Conservation (phyloP, 1,140 invertebrate species). For the Dreissena rostriformis region DNA sequence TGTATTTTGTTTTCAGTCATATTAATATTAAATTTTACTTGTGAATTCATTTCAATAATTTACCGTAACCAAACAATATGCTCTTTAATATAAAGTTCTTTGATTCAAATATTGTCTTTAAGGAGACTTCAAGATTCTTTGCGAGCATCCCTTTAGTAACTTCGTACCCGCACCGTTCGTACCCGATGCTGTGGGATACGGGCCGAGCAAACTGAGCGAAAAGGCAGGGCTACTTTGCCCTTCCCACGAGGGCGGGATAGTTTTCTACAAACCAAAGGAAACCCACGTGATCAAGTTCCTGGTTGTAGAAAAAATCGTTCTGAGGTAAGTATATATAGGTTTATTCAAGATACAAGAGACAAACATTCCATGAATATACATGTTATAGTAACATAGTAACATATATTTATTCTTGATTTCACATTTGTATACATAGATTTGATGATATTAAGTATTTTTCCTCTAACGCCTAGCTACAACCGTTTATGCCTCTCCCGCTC, state of each 20-base stretch:
- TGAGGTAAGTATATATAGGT: slow-evolving; percentile 35
- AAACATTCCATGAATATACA: too few relatives aligned
- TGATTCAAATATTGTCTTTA: not conserved
- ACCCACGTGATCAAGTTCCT: slow-evolving; percentile 57
- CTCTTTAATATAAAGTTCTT: not conserved
- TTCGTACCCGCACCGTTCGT: slow-evolving; percentile 54
- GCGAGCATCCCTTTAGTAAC: slow-evolving; percentile 34
- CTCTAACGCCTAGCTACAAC: too few relatives aligned
- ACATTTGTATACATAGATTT: too few relatives aligned
- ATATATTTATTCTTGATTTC: too few relatives aligned
- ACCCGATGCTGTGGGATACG: slow-evolving; percentile 58
- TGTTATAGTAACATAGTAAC: too few relatives aligned
- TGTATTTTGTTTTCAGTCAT: too few relatives aligned
- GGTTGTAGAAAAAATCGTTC: slow-evolving; percentile 15
- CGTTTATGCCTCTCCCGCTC: too few relatives aligned
- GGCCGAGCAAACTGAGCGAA: not conserved
- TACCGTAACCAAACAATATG: too few relatives aligned
- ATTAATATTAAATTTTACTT: too few relatives aligned
- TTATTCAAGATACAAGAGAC: too few relatives aligned
- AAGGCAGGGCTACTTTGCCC: slow-evolving; percentile 31
- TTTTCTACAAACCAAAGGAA: slow-evolving; percentile 49
- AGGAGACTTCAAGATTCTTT: slow-evolving; percentile 58
- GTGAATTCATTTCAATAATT: too few relatives aligned
- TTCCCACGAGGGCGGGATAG: slow-evolving; percentile 59
- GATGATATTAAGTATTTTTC: too few relatives aligned